Evolutionary conservation across 2,797 vertebrate species (phyloP), one percentile per base, ranked within the genome.

Genomic region (Pseudocheirus occidentalis): DNA sequence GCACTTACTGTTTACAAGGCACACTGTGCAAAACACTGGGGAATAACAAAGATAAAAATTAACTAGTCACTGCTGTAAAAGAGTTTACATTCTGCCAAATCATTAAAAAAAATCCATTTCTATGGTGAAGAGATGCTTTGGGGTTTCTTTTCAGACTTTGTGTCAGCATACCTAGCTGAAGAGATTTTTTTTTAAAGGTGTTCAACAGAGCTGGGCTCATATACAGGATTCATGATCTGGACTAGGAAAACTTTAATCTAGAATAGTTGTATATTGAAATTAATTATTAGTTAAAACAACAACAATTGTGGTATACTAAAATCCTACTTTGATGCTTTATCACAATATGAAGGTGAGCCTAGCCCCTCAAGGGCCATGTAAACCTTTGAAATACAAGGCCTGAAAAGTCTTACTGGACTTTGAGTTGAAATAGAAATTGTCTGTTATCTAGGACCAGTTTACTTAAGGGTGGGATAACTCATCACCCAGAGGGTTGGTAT

Each of bases 91-190:
- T 81, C 28, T 46, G 66, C 14, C 66, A 21, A 40, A 46, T 40
- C 18, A 81, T 87, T 87, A 55, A 16, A 97, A 96, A 96, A 46
- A 28, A 55, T 52, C 93, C 50, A 94, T 0, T 95, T 3, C 90
- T 31, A 27, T 95, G 27, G 11, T 59, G n/a, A 62, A 62, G n/a
- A 58, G 52, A n/a, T 50, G 73, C 81, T 92, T 56, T n/a, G 55
- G 34, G 21, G 21, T 57, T 94, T 95, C 87, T 29, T 81, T 40
- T 40, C 2, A 92, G 31, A 40, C 62, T n/a, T 3, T 50, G 73
- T 46, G 73, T 27, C 9, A 12, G 10, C 9, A 46, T 50, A 50
- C 0, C 21, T 34, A 18, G 24, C 24, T 46, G 1, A 87, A 87
- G 0, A 87, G 21, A 46, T 46, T 87, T 87, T 46, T 73, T 66